Conservation (phyloP, 53 echinoderm and acorn worm species). For the Paracentrotus lividus region DNA sequence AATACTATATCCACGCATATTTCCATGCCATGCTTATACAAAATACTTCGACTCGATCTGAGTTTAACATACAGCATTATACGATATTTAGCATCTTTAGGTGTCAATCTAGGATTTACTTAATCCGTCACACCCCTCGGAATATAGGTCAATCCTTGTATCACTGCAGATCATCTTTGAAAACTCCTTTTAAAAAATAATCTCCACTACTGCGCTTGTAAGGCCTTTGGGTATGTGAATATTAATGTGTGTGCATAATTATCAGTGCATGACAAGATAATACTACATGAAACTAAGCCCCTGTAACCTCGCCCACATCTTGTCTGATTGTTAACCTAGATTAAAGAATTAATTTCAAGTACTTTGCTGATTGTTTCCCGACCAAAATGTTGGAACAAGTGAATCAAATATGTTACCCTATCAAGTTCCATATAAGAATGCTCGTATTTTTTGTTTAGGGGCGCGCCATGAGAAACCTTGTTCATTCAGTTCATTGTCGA, state of each 20-base stretch:
- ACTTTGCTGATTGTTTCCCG: constrained; percentile 21
- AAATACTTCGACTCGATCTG: background rate
- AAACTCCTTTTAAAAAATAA: constrained; percentile 9
- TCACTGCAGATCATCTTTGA: background rate
- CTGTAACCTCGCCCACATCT: constrained; percentile 2
- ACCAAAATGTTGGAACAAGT: constrained; percentile 33
- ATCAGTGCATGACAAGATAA: background rate
- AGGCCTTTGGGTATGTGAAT: background rate
- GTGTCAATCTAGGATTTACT: constrained; percentile 42
- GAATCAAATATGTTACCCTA: background rate
- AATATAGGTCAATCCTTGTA: constrained; percentile 33
- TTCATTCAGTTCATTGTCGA: constrained; percentile 15
- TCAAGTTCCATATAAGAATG: constrained; percentile 21
- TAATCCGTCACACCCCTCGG: constrained; percentile 30
- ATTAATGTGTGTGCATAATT: background rate
- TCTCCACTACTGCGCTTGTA: background rate
- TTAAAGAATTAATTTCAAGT: constrained; percentile 51
- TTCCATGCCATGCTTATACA: constrained; percentile 4
- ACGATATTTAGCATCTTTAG: constrained; percentile 37
- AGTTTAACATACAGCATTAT: background rate
- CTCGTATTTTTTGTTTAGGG: background rate
- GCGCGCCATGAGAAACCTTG: constrained; percentile 6
- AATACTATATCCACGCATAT: background rate
- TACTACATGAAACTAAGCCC: background rate
- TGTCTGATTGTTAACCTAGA: constrained; percentile 28